These are phyloP conservation scores for Noctua pronuba DNA, from an alignment of 2,888 invertebrate genomes.

Conservation along the genomic window DNA sequence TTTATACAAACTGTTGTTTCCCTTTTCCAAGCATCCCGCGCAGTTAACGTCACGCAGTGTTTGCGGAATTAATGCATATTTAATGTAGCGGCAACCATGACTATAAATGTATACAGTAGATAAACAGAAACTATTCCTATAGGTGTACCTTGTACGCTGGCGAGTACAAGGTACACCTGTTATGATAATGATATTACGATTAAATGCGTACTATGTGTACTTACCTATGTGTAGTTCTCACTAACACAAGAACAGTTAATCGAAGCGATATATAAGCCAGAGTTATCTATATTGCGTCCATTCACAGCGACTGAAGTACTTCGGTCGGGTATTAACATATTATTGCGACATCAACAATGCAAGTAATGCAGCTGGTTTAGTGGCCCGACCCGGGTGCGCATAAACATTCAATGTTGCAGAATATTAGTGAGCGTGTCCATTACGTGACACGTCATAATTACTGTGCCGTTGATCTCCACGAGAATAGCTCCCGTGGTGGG, in stretches of 20 bases:
- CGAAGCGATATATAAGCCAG: conserved; percentile 11
- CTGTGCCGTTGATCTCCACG: conserved; percentile 14
- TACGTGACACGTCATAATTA: conserved; percentile 7
- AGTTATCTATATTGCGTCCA: conserved; percentile 23
- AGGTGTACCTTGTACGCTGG: not conserved
- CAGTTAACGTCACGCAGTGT: conserved; percentile 4
- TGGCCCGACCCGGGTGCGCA: not conserved
- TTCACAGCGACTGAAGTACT: conserved; percentile 6
- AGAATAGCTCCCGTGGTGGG: not conserved
- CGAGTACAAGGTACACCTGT: conserved; percentile 25
- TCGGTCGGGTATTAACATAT: not conserved
- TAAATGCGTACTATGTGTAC: conserved; percentile 6
- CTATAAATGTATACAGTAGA: not conserved
- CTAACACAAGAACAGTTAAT: conserved; percentile 10
- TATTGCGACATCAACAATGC: not conserved
- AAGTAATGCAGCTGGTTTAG: not conserved
- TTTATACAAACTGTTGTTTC: conserved; percentile 39
- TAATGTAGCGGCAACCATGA: conserved; percentile 5
- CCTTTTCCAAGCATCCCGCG: conserved; percentile 8
- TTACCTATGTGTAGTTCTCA: not conserved
- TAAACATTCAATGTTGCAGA: not conserved
- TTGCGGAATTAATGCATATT: conserved; percentile 21
- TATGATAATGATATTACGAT: conserved; percentile 15
- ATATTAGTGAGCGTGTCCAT: not conserved
- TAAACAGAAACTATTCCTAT: conserved; percentile 1